Evolutionary conservation across 2,113 vertebrate genomes (phyloP).

Genomic region (Colistium nudipinnis): DNA sequence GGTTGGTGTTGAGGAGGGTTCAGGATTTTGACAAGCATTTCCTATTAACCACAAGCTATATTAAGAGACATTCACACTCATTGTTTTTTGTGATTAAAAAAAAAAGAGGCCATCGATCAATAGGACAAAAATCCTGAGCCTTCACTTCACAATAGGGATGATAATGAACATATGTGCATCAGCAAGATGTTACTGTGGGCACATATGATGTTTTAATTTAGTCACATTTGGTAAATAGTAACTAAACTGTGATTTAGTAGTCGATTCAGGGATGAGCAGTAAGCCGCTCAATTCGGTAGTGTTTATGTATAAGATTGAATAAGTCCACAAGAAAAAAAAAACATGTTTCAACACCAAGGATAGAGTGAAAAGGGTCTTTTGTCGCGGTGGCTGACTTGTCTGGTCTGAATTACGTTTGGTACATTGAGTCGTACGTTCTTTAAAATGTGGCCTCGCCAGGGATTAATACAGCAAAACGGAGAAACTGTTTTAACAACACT

Average conservation of each 20-base stretch:
- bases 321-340: not conserved
- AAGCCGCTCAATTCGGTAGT: not conserved
- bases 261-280: not conserved
- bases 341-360: conserved; percentile 14
- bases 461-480: too few relatives aligned
- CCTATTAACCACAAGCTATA: conserved; percentile 50
- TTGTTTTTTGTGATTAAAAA: too few relatives aligned
- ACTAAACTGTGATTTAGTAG: not conserved
- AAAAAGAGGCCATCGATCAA: conserved; percentile 45
- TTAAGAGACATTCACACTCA: not conserved
- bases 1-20: conserved; percentile 36
- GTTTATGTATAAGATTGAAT: not conserved
- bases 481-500: not conserved
- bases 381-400: not conserved
- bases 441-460: not conserved
- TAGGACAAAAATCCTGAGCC: conserved; percentile 65
- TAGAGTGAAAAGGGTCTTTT: conserved; percentile 16
- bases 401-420: not conserved
- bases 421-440: too few relatives aligned
- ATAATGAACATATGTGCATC: conserved; percentile 22
- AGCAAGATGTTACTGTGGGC: conserved; percentile 11
- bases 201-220: not conserved
- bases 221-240: not conserved
- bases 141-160: conserved; percentile 28
- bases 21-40: conserved; percentile 60